phyloP scores from a whole-genome alignment of 2,113 vertebrate species.

The Plestiodon gilberti region DNA sequence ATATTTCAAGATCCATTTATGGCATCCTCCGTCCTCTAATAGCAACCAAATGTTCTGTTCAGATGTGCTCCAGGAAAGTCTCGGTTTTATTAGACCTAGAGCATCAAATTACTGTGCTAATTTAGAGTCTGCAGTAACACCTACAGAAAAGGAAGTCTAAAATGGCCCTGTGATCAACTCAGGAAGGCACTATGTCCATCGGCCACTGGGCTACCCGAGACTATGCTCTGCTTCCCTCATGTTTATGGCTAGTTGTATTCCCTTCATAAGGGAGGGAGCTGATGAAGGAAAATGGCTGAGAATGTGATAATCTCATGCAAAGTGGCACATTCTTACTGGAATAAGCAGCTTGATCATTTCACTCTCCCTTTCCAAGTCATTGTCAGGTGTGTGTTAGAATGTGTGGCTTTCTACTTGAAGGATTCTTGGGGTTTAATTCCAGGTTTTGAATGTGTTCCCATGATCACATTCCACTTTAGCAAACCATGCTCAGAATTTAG shows the following conservation, averaged over 20 bases:
- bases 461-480: constrained; percentile 26
- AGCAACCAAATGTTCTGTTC: constrained; percentile 50
- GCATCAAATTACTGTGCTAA: constrained; percentile 9
- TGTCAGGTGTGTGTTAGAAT: background rate
- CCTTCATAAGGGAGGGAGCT: background rate
- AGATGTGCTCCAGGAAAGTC: constrained; percentile 23
- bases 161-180: constrained; percentile 19
- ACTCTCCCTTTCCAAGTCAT: background rate
- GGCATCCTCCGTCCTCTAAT: constrained; percentile 64
- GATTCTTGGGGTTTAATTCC: background rate
- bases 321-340: background rate
- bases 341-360: background rate
- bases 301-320: background rate
- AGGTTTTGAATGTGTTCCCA: background rate
- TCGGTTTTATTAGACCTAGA: constrained; percentile 40
- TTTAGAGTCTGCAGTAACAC: constrained; percentile 24
- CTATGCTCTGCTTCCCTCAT: background rate
- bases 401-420: background rate
- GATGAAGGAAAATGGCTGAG: background rate
- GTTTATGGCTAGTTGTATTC: background rate
- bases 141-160: constrained; percentile 39
- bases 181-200: background rate
- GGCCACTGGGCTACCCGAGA: background rate
- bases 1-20: constrained; percentile 58
- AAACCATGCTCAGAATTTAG: constrained; percentile 50